Percentiles rank a stretch among this genome's conserved stretches.
phyloP scores from a whole-genome alignment of 2,797 vertebrate genomes.

The Leontopithecus rosalia region DNA sequence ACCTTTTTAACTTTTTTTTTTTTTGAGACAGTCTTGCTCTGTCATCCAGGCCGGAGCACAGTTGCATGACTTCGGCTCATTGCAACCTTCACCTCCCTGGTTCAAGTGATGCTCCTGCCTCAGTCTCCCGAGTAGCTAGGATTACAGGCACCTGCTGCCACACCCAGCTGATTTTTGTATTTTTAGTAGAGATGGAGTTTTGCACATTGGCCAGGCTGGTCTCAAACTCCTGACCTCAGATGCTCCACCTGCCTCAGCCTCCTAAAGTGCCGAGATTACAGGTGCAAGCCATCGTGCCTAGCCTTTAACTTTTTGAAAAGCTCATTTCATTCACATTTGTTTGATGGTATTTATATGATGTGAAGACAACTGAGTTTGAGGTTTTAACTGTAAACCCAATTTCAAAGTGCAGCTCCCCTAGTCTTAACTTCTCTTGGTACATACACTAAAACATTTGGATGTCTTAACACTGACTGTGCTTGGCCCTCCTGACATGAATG shows the following conservation, averaged over 20 bases:
- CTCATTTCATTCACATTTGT: neutral
- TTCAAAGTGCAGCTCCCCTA: neutral
- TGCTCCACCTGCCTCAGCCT: neutral
- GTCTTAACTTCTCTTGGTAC: neutral
- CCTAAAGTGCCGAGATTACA: neutral
- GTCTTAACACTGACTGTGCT: neutral
- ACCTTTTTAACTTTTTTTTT: neutral
- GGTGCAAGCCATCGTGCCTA: neutral
- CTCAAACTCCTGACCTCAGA: neutral
- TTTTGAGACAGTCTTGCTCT: neutral
- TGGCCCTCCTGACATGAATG: neutral
- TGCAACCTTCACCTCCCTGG: neutral
- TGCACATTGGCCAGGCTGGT: neutral
- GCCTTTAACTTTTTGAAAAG: conserved; percentile 28
- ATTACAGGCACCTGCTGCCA: neutral
- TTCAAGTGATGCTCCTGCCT: neutral
- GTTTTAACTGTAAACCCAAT: neutral
- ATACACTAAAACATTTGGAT: neutral
- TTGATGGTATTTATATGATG: neutral
- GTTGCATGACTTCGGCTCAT: neutral
- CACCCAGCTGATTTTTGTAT: neutral
- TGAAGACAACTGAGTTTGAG: neutral
- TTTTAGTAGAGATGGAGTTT: neutral
- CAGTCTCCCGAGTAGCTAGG: neutral
- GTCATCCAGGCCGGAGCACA: neutral